phyloP scores from a whole-genome alignment of 2,113 vertebrate genomes.

The Telmatochromis bifrenatus region DNA sequence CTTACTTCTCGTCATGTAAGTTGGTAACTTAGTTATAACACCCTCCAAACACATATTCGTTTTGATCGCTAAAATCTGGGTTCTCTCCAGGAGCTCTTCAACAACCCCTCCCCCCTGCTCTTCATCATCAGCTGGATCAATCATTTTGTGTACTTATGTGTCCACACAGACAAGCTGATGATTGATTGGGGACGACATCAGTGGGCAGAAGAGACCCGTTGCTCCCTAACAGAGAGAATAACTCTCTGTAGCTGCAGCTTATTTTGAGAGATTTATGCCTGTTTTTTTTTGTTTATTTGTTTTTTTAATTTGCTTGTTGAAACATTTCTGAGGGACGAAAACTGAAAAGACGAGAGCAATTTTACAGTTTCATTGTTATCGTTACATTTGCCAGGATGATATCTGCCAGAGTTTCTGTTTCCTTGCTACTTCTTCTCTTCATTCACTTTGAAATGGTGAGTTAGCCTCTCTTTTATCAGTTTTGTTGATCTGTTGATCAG shows the following conservation, averaged over 20 bases:
- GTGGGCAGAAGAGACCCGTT: neutral
- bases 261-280: neutral
- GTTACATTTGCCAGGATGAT: neutral
- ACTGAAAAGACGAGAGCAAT: rapidly evolving
- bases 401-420: neutral
- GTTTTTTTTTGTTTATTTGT: rapidly evolving
- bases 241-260: neutral
- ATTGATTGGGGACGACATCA: neutral
- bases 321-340: neutral
- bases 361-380: rapidly evolving
- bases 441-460: neutral
- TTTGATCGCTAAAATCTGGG: neutral
- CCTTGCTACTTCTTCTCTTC: neutral
- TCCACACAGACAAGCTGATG: neutral
- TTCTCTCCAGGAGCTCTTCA: neutral
- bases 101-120: rapidly evolving
- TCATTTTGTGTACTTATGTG: neutral
- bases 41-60: neutral
- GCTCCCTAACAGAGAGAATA: neutral
- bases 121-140: neutral
- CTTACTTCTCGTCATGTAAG: neutral
- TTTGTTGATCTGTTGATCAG: neutral
- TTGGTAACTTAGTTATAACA: neutral
- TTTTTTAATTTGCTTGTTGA: rapidly evolving
- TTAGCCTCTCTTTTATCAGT: neutral